A percentile compares a stretch with the other conserved stretches of the same genome.
Conservation (phyloP, 2,888 invertebrate genomes). For the Mesorhabditis belari region DNA sequence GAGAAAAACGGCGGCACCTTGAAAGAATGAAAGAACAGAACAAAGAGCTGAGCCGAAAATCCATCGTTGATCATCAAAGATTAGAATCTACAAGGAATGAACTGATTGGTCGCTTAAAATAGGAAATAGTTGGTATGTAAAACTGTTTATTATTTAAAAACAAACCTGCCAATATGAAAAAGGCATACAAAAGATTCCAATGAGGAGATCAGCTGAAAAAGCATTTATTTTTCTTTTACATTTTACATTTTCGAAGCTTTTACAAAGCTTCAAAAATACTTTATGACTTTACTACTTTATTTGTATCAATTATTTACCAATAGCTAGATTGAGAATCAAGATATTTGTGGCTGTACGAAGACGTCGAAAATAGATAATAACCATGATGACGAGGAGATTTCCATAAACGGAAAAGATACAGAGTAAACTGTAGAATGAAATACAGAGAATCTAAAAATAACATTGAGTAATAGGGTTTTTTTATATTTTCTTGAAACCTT, state of each 20-base stretch:
- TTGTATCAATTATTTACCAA: too few relatives aligned
- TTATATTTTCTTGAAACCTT: background rate
- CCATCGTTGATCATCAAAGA: constrained; percentile 55
- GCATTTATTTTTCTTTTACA: too few relatives aligned
- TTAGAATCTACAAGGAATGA: constrained; percentile 34
- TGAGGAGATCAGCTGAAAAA: constrained; percentile 55
- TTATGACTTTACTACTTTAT: too few relatives aligned
- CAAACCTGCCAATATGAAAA: constrained; percentile 55
- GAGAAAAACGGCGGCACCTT: constrained; percentile 55
- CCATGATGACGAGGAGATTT: constrained; percentile 47
- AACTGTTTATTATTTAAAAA: background rate
- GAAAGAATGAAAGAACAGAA: constrained; percentile 55
- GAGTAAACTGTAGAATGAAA: constrained; percentile 43
- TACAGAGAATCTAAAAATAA: constrained; percentile 24
- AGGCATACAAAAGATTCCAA: constrained; percentile 57
- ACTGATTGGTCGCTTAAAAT: too few relatives aligned
- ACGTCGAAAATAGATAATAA: constrained; percentile 43
- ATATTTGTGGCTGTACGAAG: constrained; percentile 56
- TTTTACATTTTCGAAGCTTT: background rate
- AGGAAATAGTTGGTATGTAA: background rate
- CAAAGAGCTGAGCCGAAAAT: constrained; percentile 56
- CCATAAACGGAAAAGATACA: constrained; percentile 45
- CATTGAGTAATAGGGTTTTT: constrained; percentile 2
- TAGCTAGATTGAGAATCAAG: constrained; percentile 55
- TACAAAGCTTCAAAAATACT: too few relatives aligned